Evolutionary conservation across 2,113 vertebrate species (phyloP).

Genomic region (Climacteris rufus): DNA sequence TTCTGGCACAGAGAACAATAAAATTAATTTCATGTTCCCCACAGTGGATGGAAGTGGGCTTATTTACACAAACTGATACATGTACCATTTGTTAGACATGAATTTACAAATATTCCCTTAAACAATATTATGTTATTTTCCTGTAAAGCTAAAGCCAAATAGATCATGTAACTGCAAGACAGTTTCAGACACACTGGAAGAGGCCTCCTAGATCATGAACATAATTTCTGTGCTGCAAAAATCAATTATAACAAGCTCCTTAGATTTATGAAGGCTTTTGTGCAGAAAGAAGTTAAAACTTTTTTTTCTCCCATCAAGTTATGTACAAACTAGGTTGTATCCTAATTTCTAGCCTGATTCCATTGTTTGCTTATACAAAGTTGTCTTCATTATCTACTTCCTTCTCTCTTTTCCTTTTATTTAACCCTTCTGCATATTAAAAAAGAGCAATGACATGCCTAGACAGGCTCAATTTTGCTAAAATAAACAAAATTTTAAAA

Average conservation of each 20-base stretch:
- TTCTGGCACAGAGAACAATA: neutral
- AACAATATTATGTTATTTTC: neutral
- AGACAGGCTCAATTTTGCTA: neutral
- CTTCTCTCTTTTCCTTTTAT: neutral
- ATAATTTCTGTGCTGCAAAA: neutral
- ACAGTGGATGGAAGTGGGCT: neutral
- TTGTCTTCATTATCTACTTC: neutral
- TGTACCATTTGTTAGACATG: neutral
- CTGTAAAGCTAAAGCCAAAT: neutral
- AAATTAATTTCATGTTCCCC: neutral
- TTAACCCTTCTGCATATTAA: neutral
- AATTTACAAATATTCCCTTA: neutral
- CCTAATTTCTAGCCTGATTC: neutral
- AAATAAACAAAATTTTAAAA: neutral
- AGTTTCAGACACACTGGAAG: neutral
- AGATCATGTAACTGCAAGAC: neutral
- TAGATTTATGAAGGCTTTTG: neutral
- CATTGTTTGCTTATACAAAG: neutral
- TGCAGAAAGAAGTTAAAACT: neutral
- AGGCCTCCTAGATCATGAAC: neutral
- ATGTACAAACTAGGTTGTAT: neutral
- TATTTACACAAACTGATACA: neutral
- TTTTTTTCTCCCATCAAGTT: neutral
- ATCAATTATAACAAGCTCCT: neutral
- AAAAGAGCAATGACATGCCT: neutral